Base-by-base conservation (phyloP, 2,113 vertebrate genomes). In the Philantomba maxwellii region DNA sequence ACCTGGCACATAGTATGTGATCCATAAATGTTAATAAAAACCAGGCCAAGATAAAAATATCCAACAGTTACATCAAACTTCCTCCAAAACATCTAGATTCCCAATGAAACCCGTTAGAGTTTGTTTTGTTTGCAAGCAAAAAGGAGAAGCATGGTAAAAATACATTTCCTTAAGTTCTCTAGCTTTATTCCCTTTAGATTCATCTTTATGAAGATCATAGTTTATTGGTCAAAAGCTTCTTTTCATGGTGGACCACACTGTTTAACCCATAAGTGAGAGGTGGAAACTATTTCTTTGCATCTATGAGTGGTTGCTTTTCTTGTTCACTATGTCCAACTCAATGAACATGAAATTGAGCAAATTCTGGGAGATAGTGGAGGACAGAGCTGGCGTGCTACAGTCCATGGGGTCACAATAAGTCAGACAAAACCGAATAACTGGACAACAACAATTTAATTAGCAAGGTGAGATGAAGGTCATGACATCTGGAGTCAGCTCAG, bases 1-100 rank as follows among this genome's bases (percentile, higher is more conserved):
- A 28, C 43, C 33, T 70, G 6, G 36, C 45, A 43, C 17, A 77
- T 19, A 36, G 47, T 55, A 58, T 64, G 10, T 62, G 45, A 87
- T 75, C 11, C 36, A 26, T n/a, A 91, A 87, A 55, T 87, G 45
- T 53, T 43, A 47, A 30, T 17, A 60, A 53, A 81, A 94, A 93
- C 25, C 17, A 87, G 45, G 26, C 19, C 64, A 93, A 77, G 23
- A n/a, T 43, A 91, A 96, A 91, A 83, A 66, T 39, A 93, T 4
- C 51, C 36, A 89, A 90, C 26, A 95, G 39, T 85, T 55, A 47
- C 6, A 83, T 73, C 90, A 64, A 89, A 53, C 7, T 64, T 62
- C 3, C 30, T 21, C 36, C 47, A 36, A 3, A 15, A 81, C 39
- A 86, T 70, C 47, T 6, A 57, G 49, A 78, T 66, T 36, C 4